Percentiles rank a stretch among this genome's conserved stretches.
phyloP scores from a whole-genome alignment of 2,888 invertebrate genomes.

The Himalopsyche kuldschensis region DNA sequence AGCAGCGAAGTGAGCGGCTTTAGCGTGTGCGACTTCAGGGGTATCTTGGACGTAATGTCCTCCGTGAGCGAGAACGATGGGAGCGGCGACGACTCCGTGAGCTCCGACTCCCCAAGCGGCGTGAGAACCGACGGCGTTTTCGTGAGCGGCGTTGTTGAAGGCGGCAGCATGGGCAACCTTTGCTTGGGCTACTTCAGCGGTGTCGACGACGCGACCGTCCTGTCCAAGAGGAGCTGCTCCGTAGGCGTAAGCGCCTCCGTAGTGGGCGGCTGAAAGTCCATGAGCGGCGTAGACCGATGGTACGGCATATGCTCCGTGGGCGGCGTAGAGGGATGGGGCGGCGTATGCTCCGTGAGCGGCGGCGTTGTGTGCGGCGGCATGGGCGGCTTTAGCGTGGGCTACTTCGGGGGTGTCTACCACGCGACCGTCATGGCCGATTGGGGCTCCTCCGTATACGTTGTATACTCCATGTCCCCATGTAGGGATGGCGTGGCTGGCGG shows the following conservation, averaged over 20 bases:
- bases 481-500: conserved; percentile 44
- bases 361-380: conserved; percentile 58
- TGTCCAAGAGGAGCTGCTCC: conserved; percentile 61
- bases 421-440: conserved; percentile 21
- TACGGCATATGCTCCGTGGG: conserved; percentile 43
- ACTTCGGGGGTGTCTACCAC: conserved; percentile 54
- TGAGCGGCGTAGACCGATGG: conserved; percentile 49
- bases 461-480: not conserved
- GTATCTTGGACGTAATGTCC: conserved; percentile 62
- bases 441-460: conserved; percentile 6
- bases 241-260: conserved; percentile 25
- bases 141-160: conserved; percentile 58
- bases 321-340: not conserved
- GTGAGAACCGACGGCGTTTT: conserved; percentile 62
- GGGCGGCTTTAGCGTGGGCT: conserved; percentile 62
- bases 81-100: conserved; percentile 50
- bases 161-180: conserved; percentile 63
- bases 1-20: conserved; percentile 56
- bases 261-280: conserved; percentile 18
- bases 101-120: conserved; percentile 52
- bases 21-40: conserved; percentile 64
- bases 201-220: conserved; percentile 62
- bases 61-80: conserved; percentile 59
- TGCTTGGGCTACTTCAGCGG: conserved; percentile 65
- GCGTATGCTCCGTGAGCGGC: conserved; percentile 25